A percentile compares a stretch with the other conserved stretches of the same genome.
Evolutionary conservation across 1,140 invertebrate species (phyloP).

Genomic region (Riptortus pedestris): DNA sequence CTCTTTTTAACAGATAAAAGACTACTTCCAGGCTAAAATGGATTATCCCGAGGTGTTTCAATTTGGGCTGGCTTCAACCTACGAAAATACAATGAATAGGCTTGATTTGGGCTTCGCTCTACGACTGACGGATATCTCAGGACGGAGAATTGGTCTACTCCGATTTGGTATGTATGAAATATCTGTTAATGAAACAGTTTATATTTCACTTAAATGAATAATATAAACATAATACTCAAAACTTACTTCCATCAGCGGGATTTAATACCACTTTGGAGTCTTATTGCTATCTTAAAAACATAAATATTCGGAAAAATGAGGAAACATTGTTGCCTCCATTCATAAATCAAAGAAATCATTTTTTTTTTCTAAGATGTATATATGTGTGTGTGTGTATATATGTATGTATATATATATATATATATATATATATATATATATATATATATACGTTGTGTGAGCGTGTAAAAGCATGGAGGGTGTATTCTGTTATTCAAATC

Average conservation of each 20-base stretch:
- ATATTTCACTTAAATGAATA: too few relatives aligned
- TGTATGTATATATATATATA: neutral
- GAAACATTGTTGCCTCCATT: too few relatives aligned
- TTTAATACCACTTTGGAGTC: too few relatives aligned
- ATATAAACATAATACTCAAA: too few relatives aligned
- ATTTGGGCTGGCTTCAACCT: constrained; percentile 20
- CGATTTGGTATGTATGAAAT: constrained; percentile 29
- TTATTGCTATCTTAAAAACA: too few relatives aligned
- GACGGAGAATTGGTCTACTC: constrained; percentile 22
- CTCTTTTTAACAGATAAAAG: constrained; percentile 21
- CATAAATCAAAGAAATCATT: too few relatives aligned
- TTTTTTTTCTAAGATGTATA: neutral
- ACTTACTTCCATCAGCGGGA: too few relatives aligned
- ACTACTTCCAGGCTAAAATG: constrained; percentile 29
- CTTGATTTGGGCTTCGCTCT: constrained; percentile 28
- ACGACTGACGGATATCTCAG: constrained; percentile 18
- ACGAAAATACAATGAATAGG: constrained; percentile 18
- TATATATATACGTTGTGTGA: too few relatives aligned
- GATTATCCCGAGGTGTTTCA: constrained; percentile 29
- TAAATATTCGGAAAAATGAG: too few relatives aligned
- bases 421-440: neutral
- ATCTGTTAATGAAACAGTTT: too few relatives aligned
- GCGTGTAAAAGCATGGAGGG: neutral
- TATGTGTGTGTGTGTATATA: neutral
- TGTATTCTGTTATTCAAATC: neutral